Evolutionary conservation across 2,113 vertebrate genomes (phyloP), one percentile per base, ranked within the genome.

Genomic region (Salminus brasiliensis): DNA sequence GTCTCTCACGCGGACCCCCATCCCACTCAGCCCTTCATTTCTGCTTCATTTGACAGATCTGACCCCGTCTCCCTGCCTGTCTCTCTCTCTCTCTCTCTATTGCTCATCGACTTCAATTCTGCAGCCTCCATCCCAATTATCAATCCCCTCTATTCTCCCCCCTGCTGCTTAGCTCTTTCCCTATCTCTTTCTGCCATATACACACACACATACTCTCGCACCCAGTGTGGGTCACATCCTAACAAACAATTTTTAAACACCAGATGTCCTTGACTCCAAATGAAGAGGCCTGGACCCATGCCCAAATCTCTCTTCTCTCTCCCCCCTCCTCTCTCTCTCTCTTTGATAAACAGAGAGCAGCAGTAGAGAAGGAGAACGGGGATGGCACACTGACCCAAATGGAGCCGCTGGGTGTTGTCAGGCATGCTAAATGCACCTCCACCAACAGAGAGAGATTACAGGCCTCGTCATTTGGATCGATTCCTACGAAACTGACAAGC

Each of bases 11-110:
- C 2, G 9, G 65, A 60, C 47, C 15, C 81, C 72, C 30, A 78
- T 81, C 74, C 79, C 85, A 67, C 86, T 86, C 80, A 39, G 88
- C 79, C 83, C 77, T 79, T 89, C 76, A 78, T 85, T 89, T 88
- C 83, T 86, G 86, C 62, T 85, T 85, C 80, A 83, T 79, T 81
- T 84, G 78, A 86, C 80, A 73, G 73, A 78, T 76, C 68, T 81
- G 74, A 83, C 76, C 78, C 72, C 41, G 57, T 71, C 78, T 63
- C 66, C 59, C 80, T 60, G 43, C 21, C 73, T 36, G 25, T 21
- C 57, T 55, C 60, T 29, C 67, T 47, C 27, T 29, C 67, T 47
- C 27, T n/a, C n/a, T n/a, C n/a, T n/a, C n/a, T n/a, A n/a, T 29
- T 55, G 39, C 49, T 55, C 60, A 65, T 29, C 18, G 27, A 43